A percentile compares a stretch with the other conserved stretches of the same genome.
phyloP scores from a whole-genome alignment of 2,888 invertebrate species.

The Colostygia pectinataria region DNA sequence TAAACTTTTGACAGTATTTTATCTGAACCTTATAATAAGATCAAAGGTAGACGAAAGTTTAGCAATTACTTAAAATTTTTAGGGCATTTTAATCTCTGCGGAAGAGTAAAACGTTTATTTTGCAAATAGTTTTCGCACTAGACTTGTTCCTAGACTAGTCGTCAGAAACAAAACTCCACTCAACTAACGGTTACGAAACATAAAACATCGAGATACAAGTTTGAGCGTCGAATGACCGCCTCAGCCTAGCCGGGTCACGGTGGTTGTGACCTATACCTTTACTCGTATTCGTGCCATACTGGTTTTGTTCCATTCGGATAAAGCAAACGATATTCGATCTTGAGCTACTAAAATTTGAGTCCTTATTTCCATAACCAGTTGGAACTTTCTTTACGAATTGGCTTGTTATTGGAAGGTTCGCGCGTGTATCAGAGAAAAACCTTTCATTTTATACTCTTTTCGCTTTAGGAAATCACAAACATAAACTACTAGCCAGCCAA shows the following conservation, averaged over 20 bases:
- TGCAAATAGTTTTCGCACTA: background rate
- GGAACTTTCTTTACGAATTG: slow-evolving; percentile 55
- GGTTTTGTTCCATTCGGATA: slow-evolving; percentile 55
- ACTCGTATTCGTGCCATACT: slow-evolving; percentile 71
- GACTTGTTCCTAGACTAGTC: slow-evolving; percentile 14
- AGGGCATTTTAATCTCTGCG: too few species aligned
- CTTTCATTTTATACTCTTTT: slow-evolving; percentile 10
- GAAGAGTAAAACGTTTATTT: background rate
- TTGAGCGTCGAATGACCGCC: slow-evolving; percentile 52
- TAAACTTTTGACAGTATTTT: too few species aligned
- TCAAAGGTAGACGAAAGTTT: too few species aligned
- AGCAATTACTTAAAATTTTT: too few species aligned
- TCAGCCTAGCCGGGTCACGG: slow-evolving; percentile 61
- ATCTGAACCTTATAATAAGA: too few species aligned
- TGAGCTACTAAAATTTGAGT: slow-evolving; percentile 42
- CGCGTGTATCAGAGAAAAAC: slow-evolving; percentile 40
- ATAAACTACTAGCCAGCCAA: too few species aligned
- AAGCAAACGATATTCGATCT: slow-evolving; percentile 46
- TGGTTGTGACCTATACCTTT: slow-evolving; percentile 69
- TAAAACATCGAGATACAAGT: slow-evolving; percentile 52
- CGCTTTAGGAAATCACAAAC: background rate
- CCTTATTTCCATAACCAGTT: slow-evolving; percentile 40
- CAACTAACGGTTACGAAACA: slow-evolving; percentile 51
- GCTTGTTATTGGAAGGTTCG: slow-evolving; percentile 44
- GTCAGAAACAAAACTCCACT: slow-evolving; percentile 26